Percentiles rank a stretch among this genome's conserved stretches.
Conservation (phyloP, 2,113 vertebrate species). For the Damaliscus lunatus region DNA sequence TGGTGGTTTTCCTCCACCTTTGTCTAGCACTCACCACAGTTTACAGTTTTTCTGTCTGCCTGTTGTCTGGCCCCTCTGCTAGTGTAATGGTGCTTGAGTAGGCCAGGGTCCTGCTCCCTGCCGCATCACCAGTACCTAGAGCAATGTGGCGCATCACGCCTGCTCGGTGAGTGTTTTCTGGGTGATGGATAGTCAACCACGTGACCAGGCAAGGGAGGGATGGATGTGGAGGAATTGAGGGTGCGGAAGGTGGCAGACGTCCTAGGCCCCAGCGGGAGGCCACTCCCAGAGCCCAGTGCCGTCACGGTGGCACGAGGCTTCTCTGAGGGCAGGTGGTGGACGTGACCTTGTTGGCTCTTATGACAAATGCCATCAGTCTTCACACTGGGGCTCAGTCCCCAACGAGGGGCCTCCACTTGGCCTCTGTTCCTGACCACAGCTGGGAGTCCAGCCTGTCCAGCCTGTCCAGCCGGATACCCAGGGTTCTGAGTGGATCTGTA, state of each 20-base stretch:
- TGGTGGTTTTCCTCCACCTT: not conserved
- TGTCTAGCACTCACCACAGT: not conserved
- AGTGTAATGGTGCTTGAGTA: not conserved
- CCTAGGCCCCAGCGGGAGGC: not conserved
- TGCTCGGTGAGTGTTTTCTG: not conserved
- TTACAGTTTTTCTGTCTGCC: not conserved
- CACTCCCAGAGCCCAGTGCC: not conserved
- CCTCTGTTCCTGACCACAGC: not conserved
- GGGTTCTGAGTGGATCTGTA: not conserved
- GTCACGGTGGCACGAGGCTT: not conserved
- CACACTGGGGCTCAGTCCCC: not conserved
- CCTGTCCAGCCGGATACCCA: not conserved
- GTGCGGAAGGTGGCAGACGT: too few species aligned
- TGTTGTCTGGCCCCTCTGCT: not conserved
- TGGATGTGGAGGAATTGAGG: not conserved
- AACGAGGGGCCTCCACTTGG: not conserved
- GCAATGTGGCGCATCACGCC: accelerated
- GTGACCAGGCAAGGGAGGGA: not conserved
- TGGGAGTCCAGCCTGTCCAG: not conserved
- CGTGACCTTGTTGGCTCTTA: accelerated
- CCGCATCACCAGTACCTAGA: accelerated
- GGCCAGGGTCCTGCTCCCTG: not conserved
- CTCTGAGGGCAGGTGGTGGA: not conserved
- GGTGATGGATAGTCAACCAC: not conserved
- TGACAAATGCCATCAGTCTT: not conserved